Conservation (phyloP, 2,888 invertebrate species). For the Pteria penguin region DNA sequence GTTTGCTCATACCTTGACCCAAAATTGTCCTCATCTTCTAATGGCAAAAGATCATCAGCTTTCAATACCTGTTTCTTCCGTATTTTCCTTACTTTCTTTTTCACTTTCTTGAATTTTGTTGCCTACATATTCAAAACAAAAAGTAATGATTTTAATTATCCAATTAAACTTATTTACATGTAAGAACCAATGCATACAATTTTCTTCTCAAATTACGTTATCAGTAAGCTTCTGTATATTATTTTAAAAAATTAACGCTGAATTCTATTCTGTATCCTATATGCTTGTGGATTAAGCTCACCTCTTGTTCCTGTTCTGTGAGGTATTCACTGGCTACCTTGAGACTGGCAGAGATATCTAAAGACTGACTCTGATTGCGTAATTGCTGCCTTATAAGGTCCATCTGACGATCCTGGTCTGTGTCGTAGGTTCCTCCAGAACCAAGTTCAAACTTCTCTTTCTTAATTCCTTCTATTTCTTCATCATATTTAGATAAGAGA, state of each 20-base stretch:
- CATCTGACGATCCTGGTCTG: constrained; percentile 77
- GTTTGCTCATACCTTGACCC: constrained; percentile 66
- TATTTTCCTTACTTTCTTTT: constrained; percentile 85
- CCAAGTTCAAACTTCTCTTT: constrained; percentile 87
- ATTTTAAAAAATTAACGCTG: no score
- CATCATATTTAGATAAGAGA: constrained; percentile 95
- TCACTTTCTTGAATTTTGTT: constrained; percentile 91
- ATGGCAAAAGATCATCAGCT: constrained; percentile 86
- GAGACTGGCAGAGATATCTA: constrained; percentile 12
- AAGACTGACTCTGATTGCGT: constrained; percentile 64
- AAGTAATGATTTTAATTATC: neutral
- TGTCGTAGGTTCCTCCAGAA: constrained; percentile 74
- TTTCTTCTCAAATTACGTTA: no score
- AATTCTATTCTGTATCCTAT: no score
- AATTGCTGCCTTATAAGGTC: constrained; percentile 75
- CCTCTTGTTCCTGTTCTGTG: constrained; percentile 29
- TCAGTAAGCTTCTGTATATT: no score
- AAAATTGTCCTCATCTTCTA: constrained; percentile 49
- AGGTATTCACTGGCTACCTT: constrained; percentile 29
- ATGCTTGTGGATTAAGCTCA: no score
- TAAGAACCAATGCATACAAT: no score
- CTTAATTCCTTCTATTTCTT: constrained; percentile 90
- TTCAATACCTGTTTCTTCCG: constrained; percentile 84
- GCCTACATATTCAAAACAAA: constrained; percentile 39
- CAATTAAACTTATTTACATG: no score